phyloP scores from a whole-genome alignment of 1,140 invertebrate genomes.

The Pantala flavescens region DNA sequence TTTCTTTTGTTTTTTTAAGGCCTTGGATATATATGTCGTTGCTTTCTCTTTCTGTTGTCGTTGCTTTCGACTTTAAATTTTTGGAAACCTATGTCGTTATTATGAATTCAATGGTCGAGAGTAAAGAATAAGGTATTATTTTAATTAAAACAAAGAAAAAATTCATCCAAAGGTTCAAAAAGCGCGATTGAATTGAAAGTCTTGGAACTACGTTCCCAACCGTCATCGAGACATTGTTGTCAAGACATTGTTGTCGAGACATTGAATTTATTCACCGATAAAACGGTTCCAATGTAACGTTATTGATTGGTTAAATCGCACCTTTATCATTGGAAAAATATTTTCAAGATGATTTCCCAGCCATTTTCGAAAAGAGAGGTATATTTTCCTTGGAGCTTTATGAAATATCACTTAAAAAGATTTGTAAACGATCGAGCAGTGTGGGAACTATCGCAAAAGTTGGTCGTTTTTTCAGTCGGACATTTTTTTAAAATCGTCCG shows the following conservation, averaged over 20 bases:
- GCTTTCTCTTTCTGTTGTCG: not conserved
- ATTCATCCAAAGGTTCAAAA: not conserved
- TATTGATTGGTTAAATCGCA: not conserved
- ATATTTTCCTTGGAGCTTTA: not conserved
- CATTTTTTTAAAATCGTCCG: not conserved
- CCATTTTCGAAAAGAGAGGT: not conserved
- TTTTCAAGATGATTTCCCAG: not conserved
- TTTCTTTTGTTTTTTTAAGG: not conserved
- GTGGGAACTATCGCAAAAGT: not conserved
- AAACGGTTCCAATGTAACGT: no score
- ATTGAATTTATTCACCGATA: no score
- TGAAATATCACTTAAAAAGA: not conserved
- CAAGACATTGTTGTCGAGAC: no score
- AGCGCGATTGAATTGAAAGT: not conserved
- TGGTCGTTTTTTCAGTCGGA: not conserved
- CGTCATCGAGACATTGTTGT: no score
- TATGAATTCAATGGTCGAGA: not conserved
- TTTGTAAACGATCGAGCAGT: not conserved
- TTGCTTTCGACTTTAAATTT: not conserved
- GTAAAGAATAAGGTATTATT: not conserved
- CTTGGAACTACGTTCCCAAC: no score
- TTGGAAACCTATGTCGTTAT: not conserved
- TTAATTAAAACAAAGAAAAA: not conserved
- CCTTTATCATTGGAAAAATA: not conserved
- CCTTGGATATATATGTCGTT: not conserved